A percentile compares a stretch with the other conserved stretches of the same genome.
Conservation (phyloP, 64 coral and sea anemone species). For the Exaiptasia diaphana region DNA sequence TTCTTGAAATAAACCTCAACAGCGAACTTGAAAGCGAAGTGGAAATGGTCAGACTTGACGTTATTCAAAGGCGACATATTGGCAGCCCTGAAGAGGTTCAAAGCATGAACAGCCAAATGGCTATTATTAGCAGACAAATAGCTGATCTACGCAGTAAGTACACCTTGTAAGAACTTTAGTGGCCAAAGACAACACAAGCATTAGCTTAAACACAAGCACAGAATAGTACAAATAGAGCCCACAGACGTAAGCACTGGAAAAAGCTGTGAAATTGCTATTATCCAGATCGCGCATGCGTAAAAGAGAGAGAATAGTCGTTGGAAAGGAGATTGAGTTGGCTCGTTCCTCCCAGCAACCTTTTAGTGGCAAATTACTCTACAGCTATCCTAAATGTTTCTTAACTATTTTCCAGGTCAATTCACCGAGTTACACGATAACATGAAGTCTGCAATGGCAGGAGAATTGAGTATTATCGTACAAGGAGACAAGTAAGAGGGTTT, state of each 20-base stretch:
- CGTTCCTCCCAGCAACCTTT: too few relatives aligned
- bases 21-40: conserved; percentile 93
- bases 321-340: too few relatives aligned
- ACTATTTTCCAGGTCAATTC: conserved; percentile 75
- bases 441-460: conserved; percentile 85
- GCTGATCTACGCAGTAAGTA: conserved; percentile 81
- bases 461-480: conserved; percentile 79
- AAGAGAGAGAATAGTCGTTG: too few relatives aligned
- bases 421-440: conserved; percentile 86
- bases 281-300: too few relatives aligned
- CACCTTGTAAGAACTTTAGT: neutral
- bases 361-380: too few relatives aligned
- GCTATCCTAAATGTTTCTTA: too few relatives aligned
- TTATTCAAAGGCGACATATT: conserved; percentile 71
- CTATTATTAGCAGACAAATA: conserved; percentile 84
- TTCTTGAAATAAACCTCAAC: too few relatives aligned
- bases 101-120: conserved; percentile 68
- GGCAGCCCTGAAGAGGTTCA: conserved; percentile 41
- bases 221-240: too few relatives aligned
- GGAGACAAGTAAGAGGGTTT: conserved; percentile 78
- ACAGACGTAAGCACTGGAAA: too few relatives aligned
- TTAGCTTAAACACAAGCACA: too few relatives aligned
- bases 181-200: too few relatives aligned
- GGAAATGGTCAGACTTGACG: conserved; percentile 80
- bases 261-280: too few relatives aligned